Evolutionary conservation across 1,140 invertebrate species (phyloP), one percentile per base, ranked within the genome.

Genomic region (Chrysopa pallens): DNA sequence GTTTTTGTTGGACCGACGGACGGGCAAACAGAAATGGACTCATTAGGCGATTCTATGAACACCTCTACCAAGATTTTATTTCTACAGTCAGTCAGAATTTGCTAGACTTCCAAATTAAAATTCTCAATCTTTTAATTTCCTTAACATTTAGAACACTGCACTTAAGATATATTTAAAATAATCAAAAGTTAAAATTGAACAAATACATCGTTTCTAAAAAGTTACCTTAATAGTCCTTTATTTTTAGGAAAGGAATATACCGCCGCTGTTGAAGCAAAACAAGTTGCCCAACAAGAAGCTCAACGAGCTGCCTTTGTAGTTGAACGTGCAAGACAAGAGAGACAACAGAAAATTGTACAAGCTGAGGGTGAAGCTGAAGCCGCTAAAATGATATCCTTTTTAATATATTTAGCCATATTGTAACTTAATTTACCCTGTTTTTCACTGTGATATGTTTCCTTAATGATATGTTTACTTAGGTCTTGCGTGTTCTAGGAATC

Each of bases 291-390:
- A 60, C 96, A 99, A 69, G 96, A 99, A 66, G 95, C 95, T 9
- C 96, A 99, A 65, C 67, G 96, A 52, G 96, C 96, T 35, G 90
- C 92, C 44, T 99, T 98, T 62, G 80, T 93, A 17, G 96, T 99
- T 1, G 95, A 99, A 70, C 78, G 86, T 56, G 96, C 96, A 9
- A 93, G 86, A 54, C 94, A 98, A 60, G 94, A 98, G 61, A 79
- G 81, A 56, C 96, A 98, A 63, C 95, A 99, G 65, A 99, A 98
- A 60, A 96, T 99, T 67, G 92, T 99, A 2, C 94, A 98, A 63
- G 95, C 96, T 50, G 94, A 98, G 69, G 96, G 96, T 73, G 96
- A 99, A 80, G 93, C 96, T 17, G 84, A 96, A 72, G 89, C 95
- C 54, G 96, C 95, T 3, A 84, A 87, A 74, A 88, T 92, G 86